Base-by-base conservation (phyloP, 2,888 invertebrate genomes). In the Eueremaeus valkanovi region DNA sequence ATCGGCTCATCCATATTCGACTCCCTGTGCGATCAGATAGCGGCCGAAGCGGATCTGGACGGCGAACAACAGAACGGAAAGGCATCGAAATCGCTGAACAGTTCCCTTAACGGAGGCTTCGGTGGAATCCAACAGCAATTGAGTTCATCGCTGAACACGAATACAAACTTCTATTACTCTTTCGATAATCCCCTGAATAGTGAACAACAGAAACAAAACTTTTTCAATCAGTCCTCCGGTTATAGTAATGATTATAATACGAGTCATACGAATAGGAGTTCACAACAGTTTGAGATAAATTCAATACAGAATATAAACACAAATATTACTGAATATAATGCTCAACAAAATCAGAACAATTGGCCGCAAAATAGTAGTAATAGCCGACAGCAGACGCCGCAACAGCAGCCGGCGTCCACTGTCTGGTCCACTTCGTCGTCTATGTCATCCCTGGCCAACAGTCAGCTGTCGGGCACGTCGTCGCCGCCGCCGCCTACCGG, bases 1-100 rank as follows among this genome's bases (percentile, higher is more conserved):
- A 42, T 75, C 24, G 55, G 49, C 27, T 55, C 27, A 3, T 75
- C 75, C 24, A 75, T 75, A 42, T 75, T 75, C 31, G 75, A 75
- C 51, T 42, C 42, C 9, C 33, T 75, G 36, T 31, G 51, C 21
- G 49, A 72, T 8, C 49, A 55, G 11, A 8, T 49, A 3, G 45
- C 72, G 2, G 31, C 49, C 45, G 49, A 49, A n/a, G 18, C 29
- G 0, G 24, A 55, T 16, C 8, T 31, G 18, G 27, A 61, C 61
- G 13, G 27, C 61, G 6, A 16, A 16, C 24, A 40, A 13, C 16
- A n/a, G 16, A 21, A 68, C 29, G 5, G 5, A 0, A 66, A 21
- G 1, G 21, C 66, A 29, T 42, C 42, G 3, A 51, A 55, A 16
- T 73, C 33, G 27, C 24, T 51, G 21, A 31, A 49, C 51, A 49